phyloP scores from a whole-genome alignment of 2,888 invertebrate genomes.

The Mesorhabditis spiculigera region DNA sequence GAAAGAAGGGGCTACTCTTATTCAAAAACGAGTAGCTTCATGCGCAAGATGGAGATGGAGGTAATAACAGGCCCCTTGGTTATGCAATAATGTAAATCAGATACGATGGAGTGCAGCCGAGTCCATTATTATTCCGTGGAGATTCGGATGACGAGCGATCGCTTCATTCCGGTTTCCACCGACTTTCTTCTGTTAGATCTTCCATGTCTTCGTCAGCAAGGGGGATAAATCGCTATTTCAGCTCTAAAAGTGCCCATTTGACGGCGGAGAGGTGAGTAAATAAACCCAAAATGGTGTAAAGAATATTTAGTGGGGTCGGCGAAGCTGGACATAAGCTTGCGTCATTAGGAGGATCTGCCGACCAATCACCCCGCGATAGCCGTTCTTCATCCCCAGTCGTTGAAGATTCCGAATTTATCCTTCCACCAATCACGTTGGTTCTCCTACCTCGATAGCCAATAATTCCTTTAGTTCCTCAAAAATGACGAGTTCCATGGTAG shows the following conservation, averaged over 20 bases:
- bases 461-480: conserved; percentile 18
- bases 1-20: conserved; percentile 21
- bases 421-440: conserved; percentile 34
- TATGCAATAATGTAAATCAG: neutral
- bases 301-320: neutral
- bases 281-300: neutral
- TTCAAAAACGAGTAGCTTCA: conserved; percentile 19
- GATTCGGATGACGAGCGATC: conserved; percentile 39
- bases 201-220: conserved; percentile 37
- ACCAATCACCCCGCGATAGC: neutral
- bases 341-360: neutral
- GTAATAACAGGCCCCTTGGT: neutral
- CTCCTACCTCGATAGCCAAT: neutral
- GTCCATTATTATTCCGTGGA: conserved; percentile 23
- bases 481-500: conserved; percentile 46
- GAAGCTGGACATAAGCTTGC: neutral
- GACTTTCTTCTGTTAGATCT: conserved; percentile 49
- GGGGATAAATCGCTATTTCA: conserved; percentile 46
- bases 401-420: conserved; percentile 38
- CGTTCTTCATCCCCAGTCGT: conserved; percentile 14
- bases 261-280: conserved; percentile 15
- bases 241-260: conserved; percentile 20
- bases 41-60: conserved; percentile 34
- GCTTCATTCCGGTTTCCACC: conserved; percentile 30
- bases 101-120: conserved; percentile 35